A percentile compares a stretch with the other conserved stretches of the same genome.
phyloP scores from a whole-genome alignment of 1,140 invertebrate genomes.

The Papilio aristodemus region DNA sequence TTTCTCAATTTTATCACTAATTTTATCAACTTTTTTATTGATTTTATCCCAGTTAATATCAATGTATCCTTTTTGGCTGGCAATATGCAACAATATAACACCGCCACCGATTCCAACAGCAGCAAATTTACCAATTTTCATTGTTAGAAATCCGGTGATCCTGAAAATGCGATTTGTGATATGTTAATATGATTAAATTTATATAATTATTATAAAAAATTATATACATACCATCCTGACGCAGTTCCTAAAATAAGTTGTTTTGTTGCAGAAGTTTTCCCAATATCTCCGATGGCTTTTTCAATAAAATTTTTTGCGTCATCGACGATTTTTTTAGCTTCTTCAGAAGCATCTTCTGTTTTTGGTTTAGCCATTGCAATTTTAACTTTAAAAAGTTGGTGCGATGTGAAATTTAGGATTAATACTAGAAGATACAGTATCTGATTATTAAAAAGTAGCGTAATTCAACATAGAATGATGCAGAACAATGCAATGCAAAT shows the following conservation, averaged over 20 bases:
- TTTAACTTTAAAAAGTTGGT: constrained; percentile 27
- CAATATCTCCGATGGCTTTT: constrained; percentile 88
- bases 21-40: constrained; percentile 89
- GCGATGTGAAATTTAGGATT: not conserved
- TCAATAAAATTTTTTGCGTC: constrained; percentile 86
- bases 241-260: constrained; percentile 92
- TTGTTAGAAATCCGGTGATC: constrained; percentile 93
- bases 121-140: constrained; percentile 95
- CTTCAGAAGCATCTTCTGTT: constrained; percentile 69
- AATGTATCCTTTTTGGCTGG: constrained; percentile 95
- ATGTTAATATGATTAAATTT: constrained; percentile 30
- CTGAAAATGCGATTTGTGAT: constrained; percentile 75
- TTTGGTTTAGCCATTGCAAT: constrained; percentile 66
- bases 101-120: constrained; percentile 93
- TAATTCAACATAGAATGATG: not conserved
- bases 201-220: constrained; percentile 34
- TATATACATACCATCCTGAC: constrained; percentile 89
- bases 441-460: not conserved
- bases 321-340: constrained; percentile 82
- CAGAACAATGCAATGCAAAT: constrained; percentile 3
- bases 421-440: not conserved
- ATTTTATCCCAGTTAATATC: constrained; percentile 95
- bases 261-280: constrained; percentile 91
- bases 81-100: constrained; percentile 93
- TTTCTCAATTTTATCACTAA: constrained; percentile 90